phyloP scores from a whole-genome alignment of 37 sponge, comb jelly and placozoan genomes.

The Cladorhizidae sp. region DNA sequence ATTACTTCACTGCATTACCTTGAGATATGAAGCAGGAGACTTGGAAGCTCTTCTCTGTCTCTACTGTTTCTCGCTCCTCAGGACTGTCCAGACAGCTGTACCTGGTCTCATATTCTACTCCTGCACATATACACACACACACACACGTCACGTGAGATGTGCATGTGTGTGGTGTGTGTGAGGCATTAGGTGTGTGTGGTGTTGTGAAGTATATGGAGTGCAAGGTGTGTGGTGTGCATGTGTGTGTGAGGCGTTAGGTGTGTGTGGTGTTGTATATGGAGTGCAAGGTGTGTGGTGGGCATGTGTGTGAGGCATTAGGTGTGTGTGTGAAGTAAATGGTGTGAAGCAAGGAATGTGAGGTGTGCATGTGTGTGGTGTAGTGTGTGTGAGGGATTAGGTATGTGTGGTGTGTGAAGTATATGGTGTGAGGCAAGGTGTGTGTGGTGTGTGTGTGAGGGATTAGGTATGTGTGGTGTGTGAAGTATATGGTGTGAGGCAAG shows the following conservation, averaged over 20 bases:
- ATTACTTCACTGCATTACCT: constrained; percentile 17
- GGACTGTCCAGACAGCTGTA: constrained; percentile 81
- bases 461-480: too few species aligned
- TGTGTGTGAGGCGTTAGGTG: neutral
- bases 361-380: too few species aligned
- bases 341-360: neutral
- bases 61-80: constrained; percentile 70
- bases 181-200: too few species aligned
- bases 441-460: too few species aligned
- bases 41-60: constrained; percentile 74
- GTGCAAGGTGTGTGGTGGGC: neutral
- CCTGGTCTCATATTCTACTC: constrained; percentile 35
- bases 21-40: constrained; percentile 88
- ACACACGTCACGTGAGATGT: too few species aligned
- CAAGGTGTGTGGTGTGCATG: neutral
- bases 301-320: neutral
- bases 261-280: neutral
- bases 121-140: too few species aligned
- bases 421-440: too few species aligned
- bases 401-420: too few species aligned
- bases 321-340: too few species aligned
- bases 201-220: neutral
- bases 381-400: too few species aligned
- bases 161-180: neutral
- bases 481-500: too few species aligned